Evolutionary conservation across 2,113 vertebrate species (phyloP), one percentile per base, ranked within the genome.

Genomic region (Seriola dumerili): DNA sequence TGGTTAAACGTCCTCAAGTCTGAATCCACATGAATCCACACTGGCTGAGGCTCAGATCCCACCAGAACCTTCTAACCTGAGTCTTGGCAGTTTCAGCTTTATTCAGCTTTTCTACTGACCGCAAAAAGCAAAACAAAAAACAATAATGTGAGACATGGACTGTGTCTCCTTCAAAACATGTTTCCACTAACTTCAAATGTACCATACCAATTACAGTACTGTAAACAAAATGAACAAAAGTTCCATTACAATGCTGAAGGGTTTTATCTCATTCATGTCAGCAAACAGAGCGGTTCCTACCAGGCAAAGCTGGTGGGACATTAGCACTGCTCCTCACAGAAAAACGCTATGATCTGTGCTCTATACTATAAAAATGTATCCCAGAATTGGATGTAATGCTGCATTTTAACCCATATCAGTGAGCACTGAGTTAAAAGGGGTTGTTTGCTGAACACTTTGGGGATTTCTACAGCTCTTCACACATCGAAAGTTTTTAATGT

Each of bases 321-420:
- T 42, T n/a, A 67, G 50, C 63, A 72, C 36, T 72, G 36, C 36
- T 72, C 54, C 64, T 48, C 40, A 9, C 5, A 23, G 63, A 82
- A 66, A 76, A 81, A 57, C 32, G 63, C n/a, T 62, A 69, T 63
- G 65, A 83, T 62, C 58, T 74, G 23, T 42, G 40, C n/a, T 75
- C 46, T 29, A 29, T 29, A 29, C 74, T 55, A 61, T 84, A 84
- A 79, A 86, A 76, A 62, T 75, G 25, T 21, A 74, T 85, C 69
- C 78, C 42, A 29, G 48, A 65, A 80, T 29, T 78, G 72, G 69
- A 85, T 72, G 77, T 1, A 36, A 59, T 19, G 32, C 62, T 54
- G 62, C 70, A 82, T 81, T 85, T 32, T 66, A 74, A 65, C 76
- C 73, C 29, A 46, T 79, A 81, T 91, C 88, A 84, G 90, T 85